Evolutionary conservation across 30 jellyfish, hydroid and myxozoan genomes (phyloP), one percentile per base, ranked within the genome.

Genomic region (Aurelia coerulea): DNA sequence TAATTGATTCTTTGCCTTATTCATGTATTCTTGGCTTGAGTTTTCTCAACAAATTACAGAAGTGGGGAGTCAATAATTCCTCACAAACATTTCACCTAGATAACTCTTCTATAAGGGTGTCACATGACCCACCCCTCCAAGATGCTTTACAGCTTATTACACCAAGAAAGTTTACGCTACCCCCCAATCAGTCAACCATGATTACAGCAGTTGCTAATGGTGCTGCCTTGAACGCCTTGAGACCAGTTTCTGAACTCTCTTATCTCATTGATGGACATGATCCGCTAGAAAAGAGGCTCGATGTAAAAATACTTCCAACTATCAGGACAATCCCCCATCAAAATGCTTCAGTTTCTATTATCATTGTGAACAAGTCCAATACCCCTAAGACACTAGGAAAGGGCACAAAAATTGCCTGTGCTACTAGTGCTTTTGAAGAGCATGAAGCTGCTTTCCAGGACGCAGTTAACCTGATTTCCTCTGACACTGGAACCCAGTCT

Each of bases 21-120:
- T 79, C 71, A 23, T 79, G 90, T 37, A 79, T 65, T 63, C 71
- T 79, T 65, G 70, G 81, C n/a, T 62, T 79, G 81, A 79, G 81
- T 79, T 65, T 79, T 63, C 90, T 79, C n/a, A 79, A 79, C 49
- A 65, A 63, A 37, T 52, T 63, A 14, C 60, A 39, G 56, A 37
- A 65, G 23, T 79, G 90, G 82, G 90, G 82, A 8, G 72, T 79
- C 53, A 53, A 79, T 23, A 79, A 79, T 65, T 46, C 90, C 65
- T 35, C 53, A 5, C 49, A 79, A 51, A 63, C 70, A 6, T 35
- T 79, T 51, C 68, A 32, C 52, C 81, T 79, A 10, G 81, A 79
- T 62, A 16, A 79, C 7, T 76, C 87, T 60, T 29, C 62, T 6
- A 5, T 76, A 76, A 53, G 23, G 76, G 76, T 76, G 62, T 76